Conservation (phyloP, 2,888 invertebrate genomes). For the Megalurothrips usitatus region DNA sequence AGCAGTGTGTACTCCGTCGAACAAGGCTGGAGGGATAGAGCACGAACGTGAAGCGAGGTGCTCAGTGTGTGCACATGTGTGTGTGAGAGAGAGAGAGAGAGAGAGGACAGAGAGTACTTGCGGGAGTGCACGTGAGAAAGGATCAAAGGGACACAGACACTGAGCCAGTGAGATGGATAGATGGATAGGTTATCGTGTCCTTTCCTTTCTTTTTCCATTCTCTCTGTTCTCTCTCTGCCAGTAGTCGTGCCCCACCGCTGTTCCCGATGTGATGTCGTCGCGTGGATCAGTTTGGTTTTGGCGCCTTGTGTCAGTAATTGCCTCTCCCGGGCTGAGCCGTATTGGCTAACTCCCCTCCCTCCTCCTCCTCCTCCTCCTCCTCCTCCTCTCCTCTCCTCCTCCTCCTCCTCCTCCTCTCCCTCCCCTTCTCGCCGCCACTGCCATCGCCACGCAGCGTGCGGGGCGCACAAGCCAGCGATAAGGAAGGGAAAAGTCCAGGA, state of each 20-base stretch:
- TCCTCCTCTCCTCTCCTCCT: not conserved
- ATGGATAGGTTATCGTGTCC: no score
- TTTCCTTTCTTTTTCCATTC: no score
- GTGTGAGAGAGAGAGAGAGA: no score
- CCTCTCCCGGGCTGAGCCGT: not conserved
- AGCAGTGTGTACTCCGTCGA: no score
- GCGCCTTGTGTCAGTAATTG: conserved; percentile 8
- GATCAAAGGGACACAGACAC: no score
- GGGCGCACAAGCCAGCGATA: not conserved
- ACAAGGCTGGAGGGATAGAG: no score
- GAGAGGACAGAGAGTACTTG: no score
- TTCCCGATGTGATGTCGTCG: not conserved
- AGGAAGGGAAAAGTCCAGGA: conserved; percentile 7
- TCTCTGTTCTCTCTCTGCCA: not conserved
- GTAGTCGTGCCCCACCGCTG: not conserved
- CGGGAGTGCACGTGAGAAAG: no score
- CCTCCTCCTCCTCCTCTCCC: not conserved
- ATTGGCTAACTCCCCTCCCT: not conserved
- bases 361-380: not conserved
- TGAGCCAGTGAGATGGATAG: no score
- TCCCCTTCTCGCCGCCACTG: not conserved
- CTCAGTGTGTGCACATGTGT: no score
- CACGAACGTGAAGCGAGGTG: no score
- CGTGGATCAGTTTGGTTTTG: not conserved
- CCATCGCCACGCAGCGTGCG: not conserved